These are phyloP conservation scores for Orussus abietinus DNA, from an alignment of 1,140 invertebrate genomes.

Conservation along the genomic window DNA sequence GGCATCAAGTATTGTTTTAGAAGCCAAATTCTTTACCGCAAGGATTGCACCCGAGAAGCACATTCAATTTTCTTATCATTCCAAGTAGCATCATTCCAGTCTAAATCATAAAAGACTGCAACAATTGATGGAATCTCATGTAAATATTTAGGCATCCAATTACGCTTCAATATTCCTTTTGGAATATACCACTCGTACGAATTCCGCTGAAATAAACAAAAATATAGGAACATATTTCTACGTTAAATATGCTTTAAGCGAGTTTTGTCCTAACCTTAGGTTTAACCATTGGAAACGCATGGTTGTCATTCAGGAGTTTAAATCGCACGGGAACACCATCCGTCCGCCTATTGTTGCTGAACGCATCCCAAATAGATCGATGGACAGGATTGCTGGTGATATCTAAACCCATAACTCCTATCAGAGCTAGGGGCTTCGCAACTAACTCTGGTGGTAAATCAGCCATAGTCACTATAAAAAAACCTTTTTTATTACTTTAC, in stretches of 20 bases:
- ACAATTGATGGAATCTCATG: slow-evolving; percentile 86
- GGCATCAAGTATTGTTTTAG: slow-evolving; percentile 4
- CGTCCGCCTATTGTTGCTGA: slow-evolving; percentile 73
- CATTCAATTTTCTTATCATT: slow-evolving; percentile 92
- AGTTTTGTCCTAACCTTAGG: slow-evolving; percentile 61
- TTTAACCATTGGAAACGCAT: slow-evolving; percentile 87
- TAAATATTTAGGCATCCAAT: slow-evolving; percentile 95
- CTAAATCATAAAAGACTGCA: slow-evolving; percentile 93
- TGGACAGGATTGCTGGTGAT: slow-evolving; percentile 80
- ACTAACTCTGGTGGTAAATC: slow-evolving; percentile 75
- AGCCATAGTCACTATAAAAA: too few relatives aligned
- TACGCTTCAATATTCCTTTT: slow-evolving; percentile 91
- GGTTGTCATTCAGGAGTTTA: slow-evolving; percentile 70
- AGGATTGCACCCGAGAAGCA: slow-evolving; percentile 80
- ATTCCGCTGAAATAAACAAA: slow-evolving; percentile 59
- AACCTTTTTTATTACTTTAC: too few relatives aligned
- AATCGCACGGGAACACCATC: slow-evolving; percentile 84
- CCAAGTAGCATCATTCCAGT: slow-evolving; percentile 94
- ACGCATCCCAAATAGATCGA: slow-evolving; percentile 88
- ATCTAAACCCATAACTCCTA: slow-evolving; percentile 84
- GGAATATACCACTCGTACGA: slow-evolving; percentile 95
- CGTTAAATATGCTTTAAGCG: slow-evolving; percentile 7
- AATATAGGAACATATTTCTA: slow-evolving; percentile 16
- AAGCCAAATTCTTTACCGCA: slow-evolving; percentile 58
- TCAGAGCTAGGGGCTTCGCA: slow-evolving; percentile 74